A percentile compares a stretch with the other conserved stretches of the same genome.
Conservation (phyloP, 2,888 invertebrate genomes). For the Cheilosia impressa region DNA sequence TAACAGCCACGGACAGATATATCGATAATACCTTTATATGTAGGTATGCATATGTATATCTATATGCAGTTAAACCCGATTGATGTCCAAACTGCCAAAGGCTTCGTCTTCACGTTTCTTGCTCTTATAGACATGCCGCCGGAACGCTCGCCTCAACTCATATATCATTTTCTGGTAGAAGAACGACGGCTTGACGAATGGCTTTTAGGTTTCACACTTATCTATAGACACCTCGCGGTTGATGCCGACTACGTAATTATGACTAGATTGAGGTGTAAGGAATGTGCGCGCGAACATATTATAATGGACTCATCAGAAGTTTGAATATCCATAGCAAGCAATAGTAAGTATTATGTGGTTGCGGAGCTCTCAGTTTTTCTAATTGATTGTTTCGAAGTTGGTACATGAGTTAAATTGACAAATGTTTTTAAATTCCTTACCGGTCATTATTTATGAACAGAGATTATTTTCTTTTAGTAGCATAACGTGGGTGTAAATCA, state of each 20-base stretch:
- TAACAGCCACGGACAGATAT: slow-evolving; percentile 70
- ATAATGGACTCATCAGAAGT: slow-evolving; percentile 75
- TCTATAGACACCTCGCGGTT: slow-evolving; percentile 74
- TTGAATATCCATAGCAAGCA: slow-evolving; percentile 44
- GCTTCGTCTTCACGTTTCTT: slow-evolving; percentile 60
- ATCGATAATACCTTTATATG: slow-evolving; percentile 63
- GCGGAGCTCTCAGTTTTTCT: slow-evolving; percentile 69
- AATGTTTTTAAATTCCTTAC: slow-evolving; percentile 63
- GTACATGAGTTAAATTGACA: slow-evolving; percentile 66
- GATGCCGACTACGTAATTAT: slow-evolving; percentile 75
- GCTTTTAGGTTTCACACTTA: slow-evolving; percentile 75
- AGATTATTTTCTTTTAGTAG: slow-evolving; percentile 2
- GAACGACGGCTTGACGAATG: slow-evolving; percentile 76
- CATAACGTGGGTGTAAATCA: slow-evolving; percentile 16
- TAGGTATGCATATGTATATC: slow-evolving; percentile 13
- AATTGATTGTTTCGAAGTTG: slow-evolving; percentile 72
- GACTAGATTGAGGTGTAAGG: slow-evolving; percentile 75
- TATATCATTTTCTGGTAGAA: slow-evolving; percentile 75
- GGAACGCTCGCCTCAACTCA: slow-evolving; percentile 71
- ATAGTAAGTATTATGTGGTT: slow-evolving; percentile 56
- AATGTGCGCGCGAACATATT: slow-evolving; percentile 74
- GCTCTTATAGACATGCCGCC: slow-evolving; percentile 65
- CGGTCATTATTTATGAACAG: slow-evolving; percentile 46
- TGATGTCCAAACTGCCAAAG: slow-evolving; percentile 75
- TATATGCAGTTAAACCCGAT: slow-evolving; percentile 61